Percentiles rank a stretch among this genome's conserved stretches.
These are phyloP conservation scores for Galbula dea DNA, from an alignment of 2,113 vertebrate genomes.

Conservation along the genomic window DNA sequence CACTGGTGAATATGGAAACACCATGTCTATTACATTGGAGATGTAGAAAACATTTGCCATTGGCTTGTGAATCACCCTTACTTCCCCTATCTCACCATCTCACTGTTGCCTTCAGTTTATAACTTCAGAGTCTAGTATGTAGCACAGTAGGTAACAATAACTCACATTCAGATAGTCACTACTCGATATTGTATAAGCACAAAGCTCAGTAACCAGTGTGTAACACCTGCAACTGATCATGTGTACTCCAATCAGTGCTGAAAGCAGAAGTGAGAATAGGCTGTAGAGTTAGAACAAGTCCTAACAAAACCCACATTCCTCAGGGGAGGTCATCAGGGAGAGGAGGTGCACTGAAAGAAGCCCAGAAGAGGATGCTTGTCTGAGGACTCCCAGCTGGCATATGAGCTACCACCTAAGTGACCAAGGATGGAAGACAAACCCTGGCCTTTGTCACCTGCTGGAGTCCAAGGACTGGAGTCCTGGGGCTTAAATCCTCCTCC, in stretches of 20 bases:
- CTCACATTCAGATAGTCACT: neutral
- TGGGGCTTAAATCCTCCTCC: neutral
- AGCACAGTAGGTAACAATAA: neutral
- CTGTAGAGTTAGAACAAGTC: neutral
- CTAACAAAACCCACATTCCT: neutral
- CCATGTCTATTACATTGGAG: neutral
- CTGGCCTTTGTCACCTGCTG: neutral
- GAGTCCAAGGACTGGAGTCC: neutral
- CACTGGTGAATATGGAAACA: neutral
- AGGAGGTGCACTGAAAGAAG: neutral
- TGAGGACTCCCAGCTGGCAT: neutral
- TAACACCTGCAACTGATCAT: neutral
- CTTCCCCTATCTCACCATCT: neutral
- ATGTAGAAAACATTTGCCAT: neutral
- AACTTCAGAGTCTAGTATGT: neutral
- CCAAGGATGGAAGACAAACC: neutral
- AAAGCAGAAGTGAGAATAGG: neutral
- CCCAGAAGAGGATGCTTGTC: neutral
- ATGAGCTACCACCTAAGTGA: neutral
- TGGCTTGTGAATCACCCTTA: neutral
- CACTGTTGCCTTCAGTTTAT: neutral
- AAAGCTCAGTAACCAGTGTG: neutral
- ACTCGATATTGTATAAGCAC: neutral
- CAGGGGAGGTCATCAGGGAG: neutral
- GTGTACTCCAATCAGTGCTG: accelerated